Evolutionary conservation across 2,113 vertebrate species (phyloP).

Genomic region (Ceuthmochares aereus): DNA sequence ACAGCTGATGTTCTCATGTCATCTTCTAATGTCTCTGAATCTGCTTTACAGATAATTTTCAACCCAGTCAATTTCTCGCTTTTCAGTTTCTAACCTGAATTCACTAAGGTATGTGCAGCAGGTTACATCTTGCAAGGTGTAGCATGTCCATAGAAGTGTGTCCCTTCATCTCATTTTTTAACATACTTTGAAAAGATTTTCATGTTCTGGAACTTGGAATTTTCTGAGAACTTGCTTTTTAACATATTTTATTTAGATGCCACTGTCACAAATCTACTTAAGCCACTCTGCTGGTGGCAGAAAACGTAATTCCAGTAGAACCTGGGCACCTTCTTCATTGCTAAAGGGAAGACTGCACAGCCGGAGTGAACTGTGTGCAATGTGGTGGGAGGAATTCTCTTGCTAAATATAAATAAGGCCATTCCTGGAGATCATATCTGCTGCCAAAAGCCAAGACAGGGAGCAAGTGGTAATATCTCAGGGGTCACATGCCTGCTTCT

Average conservation of each 20-base stretch:
- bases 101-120: background rate
- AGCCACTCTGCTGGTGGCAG: background rate
- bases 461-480: background rate
- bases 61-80: background rate
- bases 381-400: background rate
- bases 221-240: background rate
- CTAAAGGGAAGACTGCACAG: background rate
- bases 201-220: background rate
- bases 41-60: background rate
- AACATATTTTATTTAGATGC: background rate
- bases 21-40: background rate
- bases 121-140: background rate
- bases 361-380: background rate
- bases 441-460: background rate
- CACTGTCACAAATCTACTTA: background rate
- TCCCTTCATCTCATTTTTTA: background rate
- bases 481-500: fast-evolving
- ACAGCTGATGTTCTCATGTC: background rate
- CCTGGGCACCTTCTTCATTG: background rate
- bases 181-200: background rate
- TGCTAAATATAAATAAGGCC: background rate
- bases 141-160: background rate
- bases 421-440: background rate
- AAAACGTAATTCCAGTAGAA: background rate
- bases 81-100: background rate